Base-by-base conservation (phyloP, 1,140 invertebrate species). In the Vollenhovia emeryi region DNA sequence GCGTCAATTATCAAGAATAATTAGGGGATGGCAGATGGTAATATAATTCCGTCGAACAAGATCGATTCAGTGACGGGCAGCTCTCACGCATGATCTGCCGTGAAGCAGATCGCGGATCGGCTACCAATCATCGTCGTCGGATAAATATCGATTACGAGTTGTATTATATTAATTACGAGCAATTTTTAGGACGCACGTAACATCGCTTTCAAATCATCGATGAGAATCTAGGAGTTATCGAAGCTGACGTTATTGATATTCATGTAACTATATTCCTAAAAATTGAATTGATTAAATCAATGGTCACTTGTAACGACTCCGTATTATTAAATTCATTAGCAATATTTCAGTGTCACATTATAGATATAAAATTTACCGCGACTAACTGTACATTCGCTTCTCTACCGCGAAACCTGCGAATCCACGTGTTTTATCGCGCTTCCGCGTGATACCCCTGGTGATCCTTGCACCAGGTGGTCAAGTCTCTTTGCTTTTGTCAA, bases 1-100 rank as follows among this genome's bases (percentile, higher is more conserved):
- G 79, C 15, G 45, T 36, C 85, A 87, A 87, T 88, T 87, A 88
- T 85, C 85, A 50, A 15, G 21, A 24, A 48, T 79, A 88, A 86
- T 88, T 84, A 78, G 30, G 24, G 40, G 50, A 11, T 59, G 36
- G 24, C 33, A 30, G 45, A 71, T 69, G 76, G 60, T 64, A 40
- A 85, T 85, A 75, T 85, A 75, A 21, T 27, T 27, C 7, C n/a
- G 36, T 36, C 6, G 78, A 74, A 80, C 43, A 30, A 36, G 48
- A 21, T 62, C 59, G 24, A 40, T 52, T 15, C 30, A 57, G 11
- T 7, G 50, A n/a, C 3, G 50, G 27, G 27, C 11, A 40, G 62
- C 11, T 21, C n/a, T 40, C 33, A 66, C 11, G 62, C 13, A 69
- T 3, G n/a, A 30, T 69, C 24, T 69, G 45, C n/a, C 24, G 24